Percentiles rank a stretch among this genome's conserved stretches.
phyloP scores from a whole-genome alignment of 30 jellyfish, hydroid and myxozoan species.

The Hydractinia symbiolongicarpus region DNA sequence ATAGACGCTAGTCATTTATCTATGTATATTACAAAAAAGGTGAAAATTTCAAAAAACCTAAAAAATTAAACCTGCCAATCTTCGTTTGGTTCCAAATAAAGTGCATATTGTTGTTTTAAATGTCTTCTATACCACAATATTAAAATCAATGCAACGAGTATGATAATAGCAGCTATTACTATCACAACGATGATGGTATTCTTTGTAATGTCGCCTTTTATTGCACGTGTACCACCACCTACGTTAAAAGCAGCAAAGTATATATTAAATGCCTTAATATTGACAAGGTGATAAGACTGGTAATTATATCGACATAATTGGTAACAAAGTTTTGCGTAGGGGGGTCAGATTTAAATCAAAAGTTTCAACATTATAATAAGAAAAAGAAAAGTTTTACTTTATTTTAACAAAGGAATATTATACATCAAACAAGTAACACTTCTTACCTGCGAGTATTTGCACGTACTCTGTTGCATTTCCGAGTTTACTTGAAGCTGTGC shows the following conservation, averaged over 20 bases:
- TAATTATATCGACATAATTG: too few relatives aligned
- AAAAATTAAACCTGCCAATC: constrained; percentile 46
- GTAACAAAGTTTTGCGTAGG: too few relatives aligned
- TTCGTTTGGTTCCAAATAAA: constrained; percentile 67
- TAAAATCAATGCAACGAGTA: constrained; percentile 31
- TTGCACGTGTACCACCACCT: neutral
- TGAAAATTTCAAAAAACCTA: neutral
- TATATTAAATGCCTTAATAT: too few relatives aligned
- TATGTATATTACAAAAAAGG: neutral
- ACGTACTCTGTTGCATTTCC: constrained; percentile 17
- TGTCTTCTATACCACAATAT: constrained; percentile 54
- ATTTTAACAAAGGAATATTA: neutral
- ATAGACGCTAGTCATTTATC: neutral
- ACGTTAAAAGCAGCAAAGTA: too few relatives aligned
- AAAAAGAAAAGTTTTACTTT: neutral
- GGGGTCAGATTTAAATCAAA: too few relatives aligned
- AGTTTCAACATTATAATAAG: too few relatives aligned
- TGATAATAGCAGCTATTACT: constrained; percentile 27
- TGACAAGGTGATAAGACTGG: too few relatives aligned
- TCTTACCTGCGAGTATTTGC: constrained; percentile 1
- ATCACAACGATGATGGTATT: constrained; percentile 42
- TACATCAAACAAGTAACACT: too few relatives aligned
- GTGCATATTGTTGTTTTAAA: constrained; percentile 68
- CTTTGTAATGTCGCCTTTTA: neutral
- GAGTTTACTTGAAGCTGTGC: constrained; percentile 8